Base-by-base conservation (phyloP, 2,113 vertebrate genomes). In the Syrmaticus mikado region DNA sequence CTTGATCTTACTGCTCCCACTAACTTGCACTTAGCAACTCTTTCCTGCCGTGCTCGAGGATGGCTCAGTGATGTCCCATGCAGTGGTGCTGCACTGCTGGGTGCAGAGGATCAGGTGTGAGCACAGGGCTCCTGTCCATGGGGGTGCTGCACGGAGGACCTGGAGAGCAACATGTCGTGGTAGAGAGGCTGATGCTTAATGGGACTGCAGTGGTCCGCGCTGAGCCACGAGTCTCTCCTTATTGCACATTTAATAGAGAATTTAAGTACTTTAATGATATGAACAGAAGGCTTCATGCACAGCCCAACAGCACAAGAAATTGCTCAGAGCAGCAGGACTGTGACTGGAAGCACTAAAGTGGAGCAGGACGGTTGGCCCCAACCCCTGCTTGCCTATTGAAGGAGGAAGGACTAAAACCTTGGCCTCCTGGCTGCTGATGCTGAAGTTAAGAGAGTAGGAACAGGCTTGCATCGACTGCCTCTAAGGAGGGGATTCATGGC, bases 1-100 rank as follows among this genome's bases (percentile, higher is more conserved):
- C 50, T 79, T 53, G 43, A 73, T 17, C 34, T 85, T n/a, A 50
- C 30, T 19, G 22, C 52, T 87, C 45, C 48, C 70, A 6, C 32
- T 53, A 22, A 36, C 8, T 17, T 50, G 28, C 45, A 11, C 22
- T 18, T 66, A 38, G 30, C 30, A 58, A 58, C 34, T 68, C 77
- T 40, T 20, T 30, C 16, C 60, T 82, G 40, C 50, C 34, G 16
- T 79, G 25, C 19, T n/a, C 24, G 5, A 5, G 48, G 67, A 30
- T 58, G 55, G 41, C 41, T 73, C 30, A 30, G 30, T 48, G 48
- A 61, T 52, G 92, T 34, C 21, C 32, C 0, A 0, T 1, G 13
- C 20, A 53, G 15, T n/a, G 14, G 25, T 77, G 21, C 57, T 0
- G 0, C 8, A 25, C 20, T 58, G 20, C 46, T 57, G 55, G 28